phyloP scores from a whole-genome alignment of 53 echinoderm and acorn worm genomes.

The Crossaster papposus region DNA sequence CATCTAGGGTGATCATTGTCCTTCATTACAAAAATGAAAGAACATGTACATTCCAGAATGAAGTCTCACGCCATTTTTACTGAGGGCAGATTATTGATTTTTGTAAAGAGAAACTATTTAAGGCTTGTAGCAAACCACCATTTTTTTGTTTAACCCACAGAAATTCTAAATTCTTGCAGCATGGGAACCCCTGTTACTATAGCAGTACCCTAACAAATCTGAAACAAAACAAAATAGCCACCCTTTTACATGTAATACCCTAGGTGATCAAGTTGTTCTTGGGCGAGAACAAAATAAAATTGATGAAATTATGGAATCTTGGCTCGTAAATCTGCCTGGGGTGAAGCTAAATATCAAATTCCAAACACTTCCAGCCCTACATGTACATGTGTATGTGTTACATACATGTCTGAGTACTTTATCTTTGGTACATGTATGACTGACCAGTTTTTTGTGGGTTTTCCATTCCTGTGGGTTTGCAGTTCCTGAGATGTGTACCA shows the following conservation, averaged over 20 bases:
- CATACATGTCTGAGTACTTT: too few relatives aligned
- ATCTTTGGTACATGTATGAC: too few relatives aligned
- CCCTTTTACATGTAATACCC: background rate
- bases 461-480: too few relatives aligned
- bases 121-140: conserved; percentile 9
- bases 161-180: conserved; percentile 20
- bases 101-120: background rate
- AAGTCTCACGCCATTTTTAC: background rate
- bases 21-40: background rate
- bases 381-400: too few relatives aligned
- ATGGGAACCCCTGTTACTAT: conserved; percentile 35
- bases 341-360: conserved; percentile 33
- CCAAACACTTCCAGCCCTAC: conserved; percentile 17
- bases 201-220: background rate
- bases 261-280: background rate
- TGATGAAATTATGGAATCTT: conserved; percentile 39
- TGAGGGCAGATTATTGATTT: background rate
- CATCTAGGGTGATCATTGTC: background rate
- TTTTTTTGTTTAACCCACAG: background rate
- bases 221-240: conserved; percentile 7
- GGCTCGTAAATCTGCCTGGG: conserved; percentile 8
- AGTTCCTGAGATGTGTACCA: background rate
- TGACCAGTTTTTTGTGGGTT: too few relatives aligned
- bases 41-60: background rate
- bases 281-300: conserved; percentile 1